Evolutionary conservation across 2,797 vertebrate genomes (phyloP).

Genomic region (Gambusia yucatana): DNA sequence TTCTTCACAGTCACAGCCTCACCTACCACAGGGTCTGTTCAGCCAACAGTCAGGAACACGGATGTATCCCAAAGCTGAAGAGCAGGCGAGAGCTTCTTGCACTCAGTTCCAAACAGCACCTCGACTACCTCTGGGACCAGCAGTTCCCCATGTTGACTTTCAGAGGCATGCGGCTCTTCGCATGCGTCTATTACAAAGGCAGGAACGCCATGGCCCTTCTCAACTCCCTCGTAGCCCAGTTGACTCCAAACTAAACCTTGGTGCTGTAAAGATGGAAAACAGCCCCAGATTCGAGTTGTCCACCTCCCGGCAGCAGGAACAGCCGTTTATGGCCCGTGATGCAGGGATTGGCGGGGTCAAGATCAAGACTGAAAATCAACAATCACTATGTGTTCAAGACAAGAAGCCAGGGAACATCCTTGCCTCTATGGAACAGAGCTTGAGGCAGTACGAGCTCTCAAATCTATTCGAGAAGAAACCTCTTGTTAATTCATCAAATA

Average conservation of each 20-base stretch:
- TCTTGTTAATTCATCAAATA: constrained; percentile 87
- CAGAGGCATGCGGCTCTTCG: constrained; percentile 90
- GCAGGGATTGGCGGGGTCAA: constrained; percentile 64
- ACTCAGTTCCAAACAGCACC: constrained; percentile 77
- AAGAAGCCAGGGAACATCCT: constrained; percentile 87
- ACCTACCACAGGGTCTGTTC: constrained; percentile 74
- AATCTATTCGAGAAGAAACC: constrained; percentile 91
- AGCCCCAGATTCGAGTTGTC: constrained; percentile 75
- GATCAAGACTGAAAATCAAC: constrained; percentile 79
- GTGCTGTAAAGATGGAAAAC: constrained; percentile 87
- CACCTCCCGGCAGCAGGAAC: constrained; percentile 55
- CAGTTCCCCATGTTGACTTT: constrained; percentile 79
- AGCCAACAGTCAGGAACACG: constrained; percentile 74
- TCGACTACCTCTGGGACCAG: constrained; percentile 74
- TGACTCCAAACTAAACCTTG: constrained; percentile 66
- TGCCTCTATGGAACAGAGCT: constrained; percentile 94
- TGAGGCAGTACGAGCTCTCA: constrained; percentile 92
- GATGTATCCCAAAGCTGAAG: constrained; percentile 77
- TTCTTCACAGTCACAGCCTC: constrained; percentile 74
- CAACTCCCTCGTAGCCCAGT: constrained; percentile 79
- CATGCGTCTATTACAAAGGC: constrained; percentile 91
- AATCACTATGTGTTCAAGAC: constrained; percentile 66
- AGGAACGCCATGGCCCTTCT: constrained; percentile 85
- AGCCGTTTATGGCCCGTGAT: constrained; percentile 67
- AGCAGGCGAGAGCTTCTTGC: constrained; percentile 70